Conservation (phyloP, 1,140 invertebrate species). For the Conus ventricosus region DNA sequence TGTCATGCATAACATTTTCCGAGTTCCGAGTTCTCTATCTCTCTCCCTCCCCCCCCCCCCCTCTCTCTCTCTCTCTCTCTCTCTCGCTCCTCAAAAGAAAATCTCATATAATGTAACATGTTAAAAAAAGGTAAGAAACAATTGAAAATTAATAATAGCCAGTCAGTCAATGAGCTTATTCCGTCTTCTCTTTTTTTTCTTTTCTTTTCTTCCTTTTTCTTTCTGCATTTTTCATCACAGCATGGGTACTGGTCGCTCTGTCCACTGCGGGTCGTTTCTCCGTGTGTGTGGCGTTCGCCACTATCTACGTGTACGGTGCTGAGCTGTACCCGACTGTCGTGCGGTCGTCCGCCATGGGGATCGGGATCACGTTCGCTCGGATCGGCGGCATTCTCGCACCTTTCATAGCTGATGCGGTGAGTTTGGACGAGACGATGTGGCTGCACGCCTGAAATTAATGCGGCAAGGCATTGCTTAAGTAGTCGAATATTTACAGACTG, state of each 20-base stretch:
- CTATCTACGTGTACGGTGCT: slow-evolving; percentile 38
- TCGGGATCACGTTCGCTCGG: slow-evolving; percentile 33
- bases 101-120: too few relatives aligned
- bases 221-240: neutral
- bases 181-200: neutral
- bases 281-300: slow-evolving; percentile 30
- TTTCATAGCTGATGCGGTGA: slow-evolving; percentile 34
- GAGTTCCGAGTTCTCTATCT: too few relatives aligned
- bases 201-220: neutral
- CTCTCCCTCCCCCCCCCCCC: too few relatives aligned
- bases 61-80: too few relatives aligned
- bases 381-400: slow-evolving; percentile 37
- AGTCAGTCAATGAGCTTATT: neutral
- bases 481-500: neutral
- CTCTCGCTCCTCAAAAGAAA: too few relatives aligned
- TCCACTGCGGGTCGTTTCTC: slow-evolving; percentile 41
- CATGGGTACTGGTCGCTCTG: slow-evolving; percentile 32
- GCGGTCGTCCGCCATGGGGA: slow-evolving; percentile 36
- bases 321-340: slow-evolving; percentile 44
- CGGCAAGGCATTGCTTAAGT: too few relatives aligned
- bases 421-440: neutral
- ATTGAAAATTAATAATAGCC: too few relatives aligned
- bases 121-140: too few relatives aligned
- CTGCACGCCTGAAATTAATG: neutral
- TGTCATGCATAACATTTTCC: too few relatives aligned